A percentile compares a stretch with the other conserved stretches of the same genome.
Conservation (phyloP, 2,888 invertebrate species). For the Phlogophora meticulosa region DNA sequence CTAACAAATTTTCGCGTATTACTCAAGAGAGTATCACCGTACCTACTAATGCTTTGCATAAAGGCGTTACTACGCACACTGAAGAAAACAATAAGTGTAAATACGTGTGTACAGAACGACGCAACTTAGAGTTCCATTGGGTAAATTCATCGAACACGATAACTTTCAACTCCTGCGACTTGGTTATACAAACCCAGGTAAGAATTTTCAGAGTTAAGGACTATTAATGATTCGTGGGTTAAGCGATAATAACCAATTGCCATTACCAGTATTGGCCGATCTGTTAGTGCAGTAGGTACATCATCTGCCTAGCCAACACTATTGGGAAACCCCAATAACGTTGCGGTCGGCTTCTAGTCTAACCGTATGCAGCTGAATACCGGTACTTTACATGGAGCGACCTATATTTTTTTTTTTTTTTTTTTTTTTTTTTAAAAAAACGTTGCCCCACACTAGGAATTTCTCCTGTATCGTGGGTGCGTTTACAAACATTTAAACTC, state of each 20-base stretch:
- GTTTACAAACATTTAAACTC: too few species aligned
- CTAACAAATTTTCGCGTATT: slow-evolving; percentile 41
- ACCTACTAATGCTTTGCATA: slow-evolving; percentile 38
- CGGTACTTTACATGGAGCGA: too few species aligned
- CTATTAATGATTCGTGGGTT: slow-evolving; percentile 1
- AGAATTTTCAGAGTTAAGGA: slow-evolving; percentile 6
- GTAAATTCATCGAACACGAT: slow-evolving; percentile 17
- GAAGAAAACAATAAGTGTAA: slow-evolving; percentile 55
- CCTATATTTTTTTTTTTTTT: too few species aligned
- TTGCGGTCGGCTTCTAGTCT: too few species aligned
- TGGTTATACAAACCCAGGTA: slow-evolving; percentile 15
- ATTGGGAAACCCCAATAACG: too few species aligned
- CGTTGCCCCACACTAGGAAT: too few species aligned
- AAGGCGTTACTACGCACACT: slow-evolving; percentile 31
- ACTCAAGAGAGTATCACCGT: slow-evolving; percentile 44
- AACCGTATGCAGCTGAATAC: too few species aligned
- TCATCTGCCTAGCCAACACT: too few species aligned
- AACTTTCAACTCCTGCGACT: slow-evolving; percentile 22
- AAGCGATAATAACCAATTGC: not conserved
- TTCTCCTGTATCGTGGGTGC: too few species aligned
- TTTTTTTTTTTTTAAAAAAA: too few species aligned
- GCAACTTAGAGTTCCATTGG: slow-evolving; percentile 28
- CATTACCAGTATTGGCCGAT: not conserved
- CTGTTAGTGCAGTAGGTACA: too few species aligned
- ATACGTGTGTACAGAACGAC: slow-evolving; percentile 31